Conservation (phyloP, 2,888 invertebrate genomes). For the Ochropleura plecta region DNA sequence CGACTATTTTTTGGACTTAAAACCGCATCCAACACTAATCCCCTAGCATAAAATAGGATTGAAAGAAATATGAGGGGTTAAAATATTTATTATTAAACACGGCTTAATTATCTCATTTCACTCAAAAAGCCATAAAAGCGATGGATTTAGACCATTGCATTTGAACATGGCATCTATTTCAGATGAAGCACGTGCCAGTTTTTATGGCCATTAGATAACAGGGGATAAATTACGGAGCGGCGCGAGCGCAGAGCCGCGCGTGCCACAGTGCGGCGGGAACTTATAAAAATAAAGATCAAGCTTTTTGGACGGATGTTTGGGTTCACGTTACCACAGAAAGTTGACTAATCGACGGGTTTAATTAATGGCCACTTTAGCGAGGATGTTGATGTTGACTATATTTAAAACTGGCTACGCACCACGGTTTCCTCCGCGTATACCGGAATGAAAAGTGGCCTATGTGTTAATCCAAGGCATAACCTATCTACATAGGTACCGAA, state of each 20-base stretch:
- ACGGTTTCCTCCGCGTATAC: no score
- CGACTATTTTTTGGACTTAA: slow-evolving; percentile 23
- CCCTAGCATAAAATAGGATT: slow-evolving; percentile 25
- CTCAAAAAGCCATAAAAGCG: slow-evolving; percentile 58
- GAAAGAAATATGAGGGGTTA: slow-evolving; percentile 24
- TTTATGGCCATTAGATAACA: slow-evolving; percentile 82
- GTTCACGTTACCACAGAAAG: slow-evolving; percentile 48
- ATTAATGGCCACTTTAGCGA: slow-evolving; percentile 45
- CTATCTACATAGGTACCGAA: no score
- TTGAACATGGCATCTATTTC: slow-evolving; percentile 68
- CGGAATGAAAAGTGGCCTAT: no score
- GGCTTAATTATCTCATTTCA: slow-evolving; percentile 50
- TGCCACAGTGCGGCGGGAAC: slow-evolving; percentile 48
- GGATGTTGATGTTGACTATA: slow-evolving; percentile 27
- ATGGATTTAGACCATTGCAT: slow-evolving; percentile 54
- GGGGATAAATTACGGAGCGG: slow-evolving; percentile 76
- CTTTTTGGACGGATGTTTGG: slow-evolving; percentile 61
- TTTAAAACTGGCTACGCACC: slow-evolving; percentile 7
- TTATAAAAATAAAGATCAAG: slow-evolving; percentile 64
- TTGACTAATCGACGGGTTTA: slow-evolving; percentile 51
- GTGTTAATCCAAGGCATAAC: no score
- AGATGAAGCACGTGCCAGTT: slow-evolving; percentile 77
- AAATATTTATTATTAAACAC: slow-evolving; percentile 16
- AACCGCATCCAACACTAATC: slow-evolving; percentile 25
- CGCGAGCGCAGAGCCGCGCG: slow-evolving; percentile 63